Base-by-base conservation (phyloP, 2,888 invertebrate species). In the Nipponacmea schrenckii region DNA sequence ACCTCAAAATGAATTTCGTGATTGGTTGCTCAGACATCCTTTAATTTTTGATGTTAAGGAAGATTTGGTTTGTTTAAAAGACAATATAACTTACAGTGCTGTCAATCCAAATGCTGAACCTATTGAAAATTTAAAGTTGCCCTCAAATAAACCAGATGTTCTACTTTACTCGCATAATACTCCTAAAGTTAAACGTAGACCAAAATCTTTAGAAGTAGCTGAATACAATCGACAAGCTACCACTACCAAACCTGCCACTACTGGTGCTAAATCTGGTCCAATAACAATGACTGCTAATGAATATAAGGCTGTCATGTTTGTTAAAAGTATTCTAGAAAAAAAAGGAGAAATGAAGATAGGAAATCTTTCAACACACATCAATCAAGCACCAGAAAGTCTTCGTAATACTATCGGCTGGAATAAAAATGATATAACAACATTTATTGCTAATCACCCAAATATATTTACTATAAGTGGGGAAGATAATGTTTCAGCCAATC, bases 231-330 rank as follows among this genome's bases (percentile, higher is more conserved):
- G 78, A 27, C 79, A 78, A 39, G 76, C 80, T 45, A 76, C 75
- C 50, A 75, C 78, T 27, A 78, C 80, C 17, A 75, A 79, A 66
- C 75, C 81, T 17, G 72, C 77, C 26, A 73, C 80, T 45, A 65
- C 72, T 44, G 76, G 79, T 73, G 75, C 82, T 64, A 84, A 82
- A 72, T 75, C 85, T 62, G 84, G 83, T 2, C 88, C 88, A 15
- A 80, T 88, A 48, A 87, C 87, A 46, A 89, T 89, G 89, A 88
- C 88, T 15, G 88, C 88, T 39, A 88, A 87, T 75, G 88, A 89
- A 74, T 89, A 89, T 80, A 88, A 88, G 76, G 87, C 88, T 45
- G 87, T 89, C 64, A 88, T 88, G 86, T 88, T 86, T 76, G 79
- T 89, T 44, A 88, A 88, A 77, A 86, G 86, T 44, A 85, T 88